Evolutionary conservation across 53 echinoderm and acorn worm species (phyloP).

Genomic region (Astropecten irregularis): DNA sequence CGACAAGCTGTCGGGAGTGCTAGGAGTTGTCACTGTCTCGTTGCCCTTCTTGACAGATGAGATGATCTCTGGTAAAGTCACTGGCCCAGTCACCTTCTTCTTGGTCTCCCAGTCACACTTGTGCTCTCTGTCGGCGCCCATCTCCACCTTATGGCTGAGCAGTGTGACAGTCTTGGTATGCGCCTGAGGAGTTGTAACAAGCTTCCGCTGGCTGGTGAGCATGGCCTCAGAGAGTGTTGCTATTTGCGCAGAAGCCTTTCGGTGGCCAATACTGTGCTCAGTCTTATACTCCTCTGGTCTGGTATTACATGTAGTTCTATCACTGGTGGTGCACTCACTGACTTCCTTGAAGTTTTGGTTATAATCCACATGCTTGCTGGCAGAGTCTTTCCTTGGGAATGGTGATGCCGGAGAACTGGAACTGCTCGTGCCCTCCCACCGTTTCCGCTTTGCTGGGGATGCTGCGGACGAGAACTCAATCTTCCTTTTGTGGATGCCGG

Average conservation of each 20-base stretch:
- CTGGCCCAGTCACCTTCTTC: neutral
- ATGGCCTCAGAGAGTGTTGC: conserved; percentile 72
- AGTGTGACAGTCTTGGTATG: conserved; percentile 2
- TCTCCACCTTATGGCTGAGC: conserved; percentile 28
- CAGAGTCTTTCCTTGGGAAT: neutral
- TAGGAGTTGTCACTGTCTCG: neutral
- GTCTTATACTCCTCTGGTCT: conserved; percentile 72
- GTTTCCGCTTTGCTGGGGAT: conserved; percentile 57
- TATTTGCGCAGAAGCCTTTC: conserved; percentile 72
- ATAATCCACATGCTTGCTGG: conserved; percentile 48
- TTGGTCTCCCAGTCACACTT: neutral
- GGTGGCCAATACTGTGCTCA: conserved; percentile 81
- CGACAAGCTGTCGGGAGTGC: conserved; percentile 43
- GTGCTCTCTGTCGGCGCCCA: neutral
- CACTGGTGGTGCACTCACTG: neutral
- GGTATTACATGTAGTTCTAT: no score
- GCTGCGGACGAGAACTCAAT: conserved; percentile 60
- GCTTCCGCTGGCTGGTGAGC: conserved; percentile 57
- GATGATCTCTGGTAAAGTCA: neutral
- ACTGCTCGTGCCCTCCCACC: conserved; percentile 25
- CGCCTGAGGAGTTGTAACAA: neutral
- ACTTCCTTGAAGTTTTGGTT: conserved; percentile 75
- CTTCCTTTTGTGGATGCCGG: conserved; percentile 70
- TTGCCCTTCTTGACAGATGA: neutral
- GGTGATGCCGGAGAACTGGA: conserved; percentile 1